Evolutionary conservation across 2,888 invertebrate species (phyloP).

Genomic region (Idaea straminata): DNA sequence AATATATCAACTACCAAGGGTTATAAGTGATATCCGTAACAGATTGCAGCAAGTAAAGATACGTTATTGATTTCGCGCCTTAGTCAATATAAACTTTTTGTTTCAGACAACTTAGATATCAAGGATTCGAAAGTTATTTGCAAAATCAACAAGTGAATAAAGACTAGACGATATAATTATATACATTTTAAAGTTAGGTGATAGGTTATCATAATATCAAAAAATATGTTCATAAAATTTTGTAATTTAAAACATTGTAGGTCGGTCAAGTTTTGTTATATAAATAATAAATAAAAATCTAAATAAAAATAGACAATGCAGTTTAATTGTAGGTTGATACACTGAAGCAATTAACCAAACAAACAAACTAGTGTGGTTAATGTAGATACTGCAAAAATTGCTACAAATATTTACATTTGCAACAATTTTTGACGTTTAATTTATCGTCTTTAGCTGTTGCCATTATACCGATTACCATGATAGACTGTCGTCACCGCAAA

Average conservation of each 20-base stretch:
- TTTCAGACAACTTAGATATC: conserved; percentile 22
- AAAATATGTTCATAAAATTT: conserved; percentile 51
- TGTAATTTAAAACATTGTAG: conserved; percentile 65
- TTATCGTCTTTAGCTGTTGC: too few relatives aligned
- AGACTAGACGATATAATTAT: conserved; percentile 44
- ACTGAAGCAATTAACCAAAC: not conserved
- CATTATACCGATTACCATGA: too few relatives aligned
- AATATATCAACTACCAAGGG: too few relatives aligned
- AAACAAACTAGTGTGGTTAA: too few relatives aligned
- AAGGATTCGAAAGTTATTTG: conserved; percentile 37
- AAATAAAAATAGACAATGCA: conserved; percentile 73
- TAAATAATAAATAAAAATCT: conserved; percentile 63
- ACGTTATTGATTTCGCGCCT: not conserved
- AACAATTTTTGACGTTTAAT: too few relatives aligned
- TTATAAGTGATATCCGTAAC: too few relatives aligned
- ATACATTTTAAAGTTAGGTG: conserved; percentile 53
- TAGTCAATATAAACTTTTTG: not conserved
- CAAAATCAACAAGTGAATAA: conserved; percentile 63
- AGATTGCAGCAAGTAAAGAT: too few relatives aligned
- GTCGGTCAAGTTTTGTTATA: conserved; percentile 59
- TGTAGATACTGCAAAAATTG: too few relatives aligned
- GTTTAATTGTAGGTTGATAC: conserved; percentile 49
- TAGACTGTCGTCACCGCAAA: too few relatives aligned
- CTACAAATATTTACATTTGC: too few relatives aligned
- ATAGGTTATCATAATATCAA: conserved; percentile 47